Evolutionary conservation across 2,113 vertebrate genomes (phyloP).

Genomic region (Lonchura striata): DNA sequence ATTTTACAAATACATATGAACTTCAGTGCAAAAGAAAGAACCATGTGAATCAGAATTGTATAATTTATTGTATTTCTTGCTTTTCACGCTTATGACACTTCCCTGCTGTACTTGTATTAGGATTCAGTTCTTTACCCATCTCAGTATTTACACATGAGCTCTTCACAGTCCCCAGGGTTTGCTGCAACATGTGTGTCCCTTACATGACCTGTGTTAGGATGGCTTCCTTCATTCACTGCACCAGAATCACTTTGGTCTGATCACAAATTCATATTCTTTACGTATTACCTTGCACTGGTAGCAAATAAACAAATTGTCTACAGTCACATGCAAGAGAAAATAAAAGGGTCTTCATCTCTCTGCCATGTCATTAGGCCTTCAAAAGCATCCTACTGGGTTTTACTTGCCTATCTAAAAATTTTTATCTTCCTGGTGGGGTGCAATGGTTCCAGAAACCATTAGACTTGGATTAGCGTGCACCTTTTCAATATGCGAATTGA

Average conservation of each 20-base stretch:
- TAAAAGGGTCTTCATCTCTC: neutral
- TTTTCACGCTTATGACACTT: neutral
- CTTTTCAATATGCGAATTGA: neutral
- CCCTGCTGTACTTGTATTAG: neutral
- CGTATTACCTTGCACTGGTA: neutral
- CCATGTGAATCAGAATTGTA: neutral
- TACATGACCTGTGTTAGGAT: neutral
- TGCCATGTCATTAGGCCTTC: neutral
- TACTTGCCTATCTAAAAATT: neutral
- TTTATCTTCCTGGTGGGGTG: neutral
- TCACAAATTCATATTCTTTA: neutral
- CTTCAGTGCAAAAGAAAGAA: neutral
- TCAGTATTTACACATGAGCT: neutral
- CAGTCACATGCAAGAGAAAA: neutral
- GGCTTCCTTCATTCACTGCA: neutral
- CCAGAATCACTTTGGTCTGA: neutral
- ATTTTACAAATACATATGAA: neutral
- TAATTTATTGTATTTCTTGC: neutral
- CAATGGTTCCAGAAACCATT: neutral
- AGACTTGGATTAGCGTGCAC: neutral
- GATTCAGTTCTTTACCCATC: neutral
- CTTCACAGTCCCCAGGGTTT: neutral
- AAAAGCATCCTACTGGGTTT: neutral
- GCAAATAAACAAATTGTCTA: neutral
- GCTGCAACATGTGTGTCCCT: neutral